Percentiles rank a stretch among this genome's conserved stretches.
Evolutionary conservation across 1,140 invertebrate genomes (phyloP).

Genomic region (Eubasilissa regina): DNA sequence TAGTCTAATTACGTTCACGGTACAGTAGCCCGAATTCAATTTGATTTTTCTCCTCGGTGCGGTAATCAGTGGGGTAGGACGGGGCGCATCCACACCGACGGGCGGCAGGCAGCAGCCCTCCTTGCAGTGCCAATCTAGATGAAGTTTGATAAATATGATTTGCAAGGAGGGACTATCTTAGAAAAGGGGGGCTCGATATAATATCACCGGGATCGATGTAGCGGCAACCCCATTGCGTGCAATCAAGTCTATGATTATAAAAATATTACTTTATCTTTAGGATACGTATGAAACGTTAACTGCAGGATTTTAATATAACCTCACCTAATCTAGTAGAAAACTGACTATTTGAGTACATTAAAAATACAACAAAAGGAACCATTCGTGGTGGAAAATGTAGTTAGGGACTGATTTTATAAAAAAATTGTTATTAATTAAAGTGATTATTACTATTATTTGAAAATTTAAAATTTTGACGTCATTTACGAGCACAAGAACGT

Average conservation of each 20-base stretch:
- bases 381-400: too few species aligned
- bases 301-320: too few species aligned
- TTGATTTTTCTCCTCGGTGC: constrained; percentile 57
- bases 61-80: constrained; percentile 42
- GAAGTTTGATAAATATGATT: constrained; percentile 60
- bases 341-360: too few species aligned
- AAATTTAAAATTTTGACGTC: too few species aligned
- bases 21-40: constrained; percentile 54
- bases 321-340: too few species aligned
- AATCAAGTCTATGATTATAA: neutral
- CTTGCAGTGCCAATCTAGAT: constrained; percentile 59
- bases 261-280: too few species aligned
- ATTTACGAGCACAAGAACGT: too few species aligned
- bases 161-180: constrained; percentile 37
- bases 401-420: too few species aligned
- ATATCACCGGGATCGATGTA: neutral
- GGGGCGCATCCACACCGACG: neutral
- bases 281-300: too few species aligned
- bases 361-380: too few species aligned
- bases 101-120: constrained; percentile 7
- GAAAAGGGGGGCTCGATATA: constrained; percentile 11
- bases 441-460: too few species aligned
- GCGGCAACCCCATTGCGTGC: constrained; percentile 13
- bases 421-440: too few species aligned
- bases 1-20: constrained; percentile 56